Evolutionary conservation across 2,888 invertebrate species (phyloP), one percentile per base, ranked within the genome.

Genomic region (Dynastes hyllus): DNA sequence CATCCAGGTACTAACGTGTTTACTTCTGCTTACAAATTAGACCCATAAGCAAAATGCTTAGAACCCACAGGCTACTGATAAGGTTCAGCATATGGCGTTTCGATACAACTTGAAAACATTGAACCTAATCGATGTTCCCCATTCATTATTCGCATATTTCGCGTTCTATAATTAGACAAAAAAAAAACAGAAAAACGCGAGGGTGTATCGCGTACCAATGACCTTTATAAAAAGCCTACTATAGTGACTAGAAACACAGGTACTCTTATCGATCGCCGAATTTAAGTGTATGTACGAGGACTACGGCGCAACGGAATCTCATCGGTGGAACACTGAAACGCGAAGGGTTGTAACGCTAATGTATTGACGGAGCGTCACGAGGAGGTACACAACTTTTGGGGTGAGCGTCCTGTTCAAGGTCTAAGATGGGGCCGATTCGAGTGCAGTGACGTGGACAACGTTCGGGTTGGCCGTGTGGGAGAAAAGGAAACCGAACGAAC

Each of bases 341-440:
- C 55, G 29, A 63, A 63, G 63, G 63, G 63, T 63, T 63, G 63
- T 32, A 32, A 58, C 63, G 32, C 63, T 65, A 37, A 29, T 65
- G 40, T 58, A 71, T 71, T 55, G 71, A 37, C 71, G 71, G 37
- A 58, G 55, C 55, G 55, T n/a, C 58, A 40, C 73, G 58, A 58
- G 55, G 58, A 73, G 73, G 73, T 71, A 50, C 58, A 73, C 53
- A 53, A 11, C 8, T 45, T 55, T 80, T 82, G 84, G 86, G 86
- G 86, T 86, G 85, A 85, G 84, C 85, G 86, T 83, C 86, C 86
- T 84, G 80, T 82, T 84, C 86, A 85, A 86, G 85, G 86, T 85
- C 86, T 82, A 77, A 80, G 70, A 71, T 16, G 55, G 55, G 73
- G 58, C 58, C 58, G 73, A 4, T 73, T 73, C 73, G 58, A 58